Evolutionary conservation across 2,797 vertebrate species (phyloP).

Genomic region (Manis crassicaudata): DNA sequence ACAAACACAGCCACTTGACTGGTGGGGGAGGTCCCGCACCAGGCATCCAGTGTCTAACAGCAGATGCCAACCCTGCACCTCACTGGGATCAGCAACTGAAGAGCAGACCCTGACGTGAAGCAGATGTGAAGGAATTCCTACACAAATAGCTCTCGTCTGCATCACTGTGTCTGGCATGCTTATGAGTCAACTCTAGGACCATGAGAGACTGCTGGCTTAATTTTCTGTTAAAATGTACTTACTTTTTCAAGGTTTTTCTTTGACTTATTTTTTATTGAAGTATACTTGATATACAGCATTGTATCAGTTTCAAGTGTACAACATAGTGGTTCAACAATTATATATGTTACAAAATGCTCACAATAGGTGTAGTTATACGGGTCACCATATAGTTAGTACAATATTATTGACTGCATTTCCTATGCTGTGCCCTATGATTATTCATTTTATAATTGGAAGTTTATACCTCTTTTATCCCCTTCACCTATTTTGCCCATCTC

Average conservation of each 20-base stretch:
- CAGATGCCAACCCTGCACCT: not conserved
- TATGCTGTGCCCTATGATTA: no score
- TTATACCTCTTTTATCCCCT: no score
- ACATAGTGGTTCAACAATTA: no score
- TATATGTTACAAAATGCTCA: no score
- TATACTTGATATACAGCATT: no score
- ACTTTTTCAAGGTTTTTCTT: not conserved
- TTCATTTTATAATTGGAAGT: no score
- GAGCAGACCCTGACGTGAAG: not conserved
- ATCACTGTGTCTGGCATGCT: no score
- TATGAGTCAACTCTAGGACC: not conserved
- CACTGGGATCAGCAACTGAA: not conserved
- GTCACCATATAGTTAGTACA: no score
- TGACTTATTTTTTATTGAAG: conserved; percentile 22
- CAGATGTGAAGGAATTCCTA: not conserved
- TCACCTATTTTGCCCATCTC: no score
- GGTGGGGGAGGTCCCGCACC: not conserved
- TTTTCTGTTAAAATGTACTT: not conserved
- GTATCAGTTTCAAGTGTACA: no score
- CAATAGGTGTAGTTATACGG: no score
- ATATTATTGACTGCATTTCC: no score
- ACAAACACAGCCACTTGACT: not conserved
- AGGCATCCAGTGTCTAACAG: not conserved
- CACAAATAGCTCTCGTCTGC: not conserved
- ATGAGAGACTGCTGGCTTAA: not conserved